Conservation (phyloP, 2,113 vertebrate species). For the Hyperopisus bebe region DNA sequence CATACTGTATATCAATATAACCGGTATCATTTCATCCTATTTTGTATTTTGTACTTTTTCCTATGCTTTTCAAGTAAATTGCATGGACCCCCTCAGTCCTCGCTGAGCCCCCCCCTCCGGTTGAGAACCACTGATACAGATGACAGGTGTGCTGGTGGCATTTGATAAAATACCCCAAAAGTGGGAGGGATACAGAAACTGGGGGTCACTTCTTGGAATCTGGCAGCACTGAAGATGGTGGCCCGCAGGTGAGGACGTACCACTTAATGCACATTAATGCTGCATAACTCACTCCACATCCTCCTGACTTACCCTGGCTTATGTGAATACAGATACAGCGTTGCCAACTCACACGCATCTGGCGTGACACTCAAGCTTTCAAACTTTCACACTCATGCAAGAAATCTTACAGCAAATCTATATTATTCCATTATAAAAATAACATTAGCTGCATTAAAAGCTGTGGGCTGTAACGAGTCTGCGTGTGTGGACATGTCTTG, state of each 20-base stretch:
- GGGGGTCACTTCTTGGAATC: not conserved
- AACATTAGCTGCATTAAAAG: too few relatives aligned
- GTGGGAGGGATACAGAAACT: not conserved
- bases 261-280: not conserved
- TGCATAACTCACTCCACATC: not conserved
- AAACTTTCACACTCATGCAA: too few relatives aligned
- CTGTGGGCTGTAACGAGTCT: not conserved
- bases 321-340: not conserved
- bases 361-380: too few relatives aligned
- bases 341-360: not conserved
- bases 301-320: not conserved
- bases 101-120: not conserved
- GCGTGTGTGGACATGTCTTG: too few relatives aligned
- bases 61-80: not conserved
- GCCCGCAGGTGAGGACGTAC: not conserved
- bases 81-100: not conserved
- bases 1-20: not conserved
- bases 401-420: too few relatives aligned
- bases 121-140: not conserved
- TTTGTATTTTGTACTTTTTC: not conserved
- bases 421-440: too few relatives aligned
- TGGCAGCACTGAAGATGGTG: not conserved
- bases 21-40: not conserved
- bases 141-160: not conserved
- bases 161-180: not conserved